phyloP scores from a whole-genome alignment of 2,888 invertebrate species.

The Dasysyrphus albostriatus region DNA sequence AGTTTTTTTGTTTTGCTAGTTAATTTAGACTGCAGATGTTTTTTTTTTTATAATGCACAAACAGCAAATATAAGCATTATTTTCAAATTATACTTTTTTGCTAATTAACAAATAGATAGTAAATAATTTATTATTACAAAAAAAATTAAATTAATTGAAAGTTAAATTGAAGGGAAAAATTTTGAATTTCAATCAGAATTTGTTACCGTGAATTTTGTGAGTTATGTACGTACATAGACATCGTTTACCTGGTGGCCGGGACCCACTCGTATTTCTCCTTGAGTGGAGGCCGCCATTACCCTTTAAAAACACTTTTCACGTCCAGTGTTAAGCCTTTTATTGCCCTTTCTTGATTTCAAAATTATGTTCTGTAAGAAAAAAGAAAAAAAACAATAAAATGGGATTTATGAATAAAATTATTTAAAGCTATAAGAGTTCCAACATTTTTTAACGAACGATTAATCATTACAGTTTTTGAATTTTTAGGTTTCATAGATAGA shows the following conservation, averaged over 20 bases:
- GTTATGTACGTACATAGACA: constrained; percentile 87
- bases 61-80: constrained; percentile 65
- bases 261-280: constrained; percentile 91
- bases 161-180: constrained; percentile 75
- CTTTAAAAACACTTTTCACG: constrained; percentile 84
- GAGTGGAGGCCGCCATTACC: constrained; percentile 88
- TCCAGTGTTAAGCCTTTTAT: constrained; percentile 84
- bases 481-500: too few species aligned
- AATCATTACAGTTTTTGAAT: too few species aligned
- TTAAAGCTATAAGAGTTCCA: too few species aligned
- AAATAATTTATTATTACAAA: constrained; percentile 72
- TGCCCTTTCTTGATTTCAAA: constrained; percentile 81
- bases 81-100: constrained; percentile 39
- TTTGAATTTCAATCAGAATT: constrained; percentile 78
- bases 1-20: neutral
- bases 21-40: constrained; percentile 72
- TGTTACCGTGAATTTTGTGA: constrained; percentile 86
- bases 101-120: constrained; percentile 54
- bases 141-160: constrained; percentile 77
- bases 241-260: constrained; percentile 90
- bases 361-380: constrained; percentile 80
- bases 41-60: constrained; percentile 48
- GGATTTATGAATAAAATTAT: neutral
- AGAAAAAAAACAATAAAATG: neutral
- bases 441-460: too few species aligned